phyloP scores from a whole-genome alignment of 2,888 invertebrate genomes.

The Ariolimax columbianus region DNA sequence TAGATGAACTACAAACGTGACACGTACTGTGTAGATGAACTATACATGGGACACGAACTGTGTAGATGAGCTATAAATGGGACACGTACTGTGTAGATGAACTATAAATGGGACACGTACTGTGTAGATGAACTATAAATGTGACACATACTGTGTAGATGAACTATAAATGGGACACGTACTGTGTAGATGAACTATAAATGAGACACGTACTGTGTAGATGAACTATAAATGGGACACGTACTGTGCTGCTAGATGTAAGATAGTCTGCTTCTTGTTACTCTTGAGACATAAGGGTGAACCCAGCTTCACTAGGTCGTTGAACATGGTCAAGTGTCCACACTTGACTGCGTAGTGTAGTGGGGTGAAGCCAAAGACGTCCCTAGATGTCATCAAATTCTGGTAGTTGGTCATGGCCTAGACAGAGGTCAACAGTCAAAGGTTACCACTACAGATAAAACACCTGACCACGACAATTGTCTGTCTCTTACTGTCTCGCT shows the following conservation, averaged over 20 bases:
- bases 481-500: too few species aligned
- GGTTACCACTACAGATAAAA: too few species aligned
- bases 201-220: not conserved
- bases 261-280: conserved; percentile 91
- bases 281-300: conserved; percentile 91
- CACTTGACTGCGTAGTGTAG: conserved; percentile 92
- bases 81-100: too few species aligned
- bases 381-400: conserved; percentile 81
- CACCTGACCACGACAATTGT: too few species aligned
- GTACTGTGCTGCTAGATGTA: conserved; percentile 92
- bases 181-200: not conserved
- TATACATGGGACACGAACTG: not conserved
- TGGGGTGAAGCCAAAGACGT: conserved; percentile 90
- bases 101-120: not conserved
- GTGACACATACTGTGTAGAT: not conserved
- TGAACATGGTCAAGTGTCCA: conserved; percentile 86
- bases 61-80: not conserved
- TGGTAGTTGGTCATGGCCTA: conserved; percentile 68
- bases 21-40: not conserved
- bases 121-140: not conserved
- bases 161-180: not conserved
- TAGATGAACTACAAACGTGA: too few species aligned
- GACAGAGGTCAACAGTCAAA: not conserved
- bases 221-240: conserved; percentile 32
- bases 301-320: conserved; percentile 88